These are phyloP conservation scores for Babyrousa celebensis DNA, from an alignment of 2,797 vertebrate genomes.

Conservation along the genomic window DNA sequence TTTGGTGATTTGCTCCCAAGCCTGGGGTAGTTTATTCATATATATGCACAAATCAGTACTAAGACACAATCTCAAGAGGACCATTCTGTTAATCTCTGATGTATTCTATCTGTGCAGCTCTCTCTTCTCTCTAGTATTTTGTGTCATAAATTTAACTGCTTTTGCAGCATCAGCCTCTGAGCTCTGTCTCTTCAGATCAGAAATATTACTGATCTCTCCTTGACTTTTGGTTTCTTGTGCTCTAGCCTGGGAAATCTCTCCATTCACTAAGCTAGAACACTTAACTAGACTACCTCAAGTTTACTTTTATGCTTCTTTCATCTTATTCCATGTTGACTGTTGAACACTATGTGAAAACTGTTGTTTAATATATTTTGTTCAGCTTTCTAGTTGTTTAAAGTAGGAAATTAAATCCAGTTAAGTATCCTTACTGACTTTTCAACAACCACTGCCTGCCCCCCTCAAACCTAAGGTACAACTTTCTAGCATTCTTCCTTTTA, in stretches of 20 bases:
- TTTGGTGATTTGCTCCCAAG: background rate
- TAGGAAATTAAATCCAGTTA: background rate
- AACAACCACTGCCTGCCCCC: background rate
- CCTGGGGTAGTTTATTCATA: background rate
- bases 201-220: background rate
- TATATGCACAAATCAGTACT: background rate
- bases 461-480: background rate
- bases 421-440: background rate
- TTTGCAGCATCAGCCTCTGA: background rate
- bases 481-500: slow-evolving; percentile 26
- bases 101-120: background rate
- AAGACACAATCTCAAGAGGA: background rate
- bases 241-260: slow-evolving; percentile 11
- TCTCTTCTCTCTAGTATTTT: background rate
- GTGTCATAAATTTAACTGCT: background rate
- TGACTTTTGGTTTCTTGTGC: background rate
- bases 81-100: background rate
- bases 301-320: background rate
- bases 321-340: background rate
- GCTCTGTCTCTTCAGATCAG: background rate
- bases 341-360: background rate
- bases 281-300: background rate
- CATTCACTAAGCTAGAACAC: background rate
- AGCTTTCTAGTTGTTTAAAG: background rate
- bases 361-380: background rate